These are phyloP conservation scores for Pterostichus niger DNA, from an alignment of 2,888 invertebrate genomes.

Conservation along the genomic window DNA sequence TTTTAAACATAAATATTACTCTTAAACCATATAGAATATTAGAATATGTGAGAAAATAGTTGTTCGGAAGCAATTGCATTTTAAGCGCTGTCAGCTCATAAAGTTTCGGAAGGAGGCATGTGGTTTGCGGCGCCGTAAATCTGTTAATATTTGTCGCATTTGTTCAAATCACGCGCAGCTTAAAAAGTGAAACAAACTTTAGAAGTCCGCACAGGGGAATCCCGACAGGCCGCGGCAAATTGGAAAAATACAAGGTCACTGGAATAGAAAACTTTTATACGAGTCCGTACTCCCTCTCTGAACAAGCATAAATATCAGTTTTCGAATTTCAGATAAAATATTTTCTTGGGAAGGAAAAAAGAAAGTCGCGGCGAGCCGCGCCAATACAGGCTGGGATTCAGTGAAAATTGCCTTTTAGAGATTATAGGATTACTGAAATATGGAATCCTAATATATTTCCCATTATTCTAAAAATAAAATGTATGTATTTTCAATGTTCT, in stretches of 20 bases:
- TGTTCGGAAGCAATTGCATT: constrained; percentile 7
- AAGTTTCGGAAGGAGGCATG: constrained; percentile 26
- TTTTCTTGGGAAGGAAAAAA: constrained; percentile 45
- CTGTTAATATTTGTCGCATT: constrained; percentile 66
- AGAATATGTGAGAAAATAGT: not conserved
- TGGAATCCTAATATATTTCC: constrained; percentile 6
- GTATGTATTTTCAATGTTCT: too few relatives aligned
- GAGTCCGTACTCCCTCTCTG: constrained; percentile 42
- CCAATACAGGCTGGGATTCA: constrained; percentile 32
- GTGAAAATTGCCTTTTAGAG: constrained; percentile 36
- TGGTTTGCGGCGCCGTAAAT: constrained; percentile 45
- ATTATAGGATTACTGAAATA: not conserved
- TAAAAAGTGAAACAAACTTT: constrained; percentile 65
- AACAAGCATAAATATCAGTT: constrained; percentile 66
- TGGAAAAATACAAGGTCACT: constrained; percentile 67
- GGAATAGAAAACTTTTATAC: constrained; percentile 59
- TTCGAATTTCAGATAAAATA: constrained; percentile 67
- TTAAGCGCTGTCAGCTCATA: constrained; percentile 28
- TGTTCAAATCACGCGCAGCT: constrained; percentile 65
- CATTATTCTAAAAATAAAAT: not conserved
- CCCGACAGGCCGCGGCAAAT: constrained; percentile 54
- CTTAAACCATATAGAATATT: not conserved
- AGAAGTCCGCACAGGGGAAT: constrained; percentile 51
- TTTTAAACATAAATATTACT: too few relatives aligned
- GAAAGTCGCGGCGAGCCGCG: constrained; percentile 48